Percentiles rank a stretch among this genome's conserved stretches.
These are phyloP conservation scores for Toxotes jaculatrix DNA, from an alignment of 2,113 vertebrate species.

Conservation along the genomic window DNA sequence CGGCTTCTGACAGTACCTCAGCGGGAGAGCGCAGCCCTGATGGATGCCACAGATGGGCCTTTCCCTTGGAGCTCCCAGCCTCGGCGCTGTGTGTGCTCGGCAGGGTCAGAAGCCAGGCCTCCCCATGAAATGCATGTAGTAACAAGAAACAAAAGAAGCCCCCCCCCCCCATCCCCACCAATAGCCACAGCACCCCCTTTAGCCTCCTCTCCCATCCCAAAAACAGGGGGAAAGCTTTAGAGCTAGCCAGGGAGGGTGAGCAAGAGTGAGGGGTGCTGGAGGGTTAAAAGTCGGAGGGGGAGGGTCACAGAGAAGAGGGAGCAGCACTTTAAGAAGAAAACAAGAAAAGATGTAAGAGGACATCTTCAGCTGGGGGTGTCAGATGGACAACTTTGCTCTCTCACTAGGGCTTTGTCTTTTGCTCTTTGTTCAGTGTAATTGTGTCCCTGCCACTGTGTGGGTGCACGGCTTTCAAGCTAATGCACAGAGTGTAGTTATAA, in stretches of 20 bases:
- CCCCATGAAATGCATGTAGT: slow-evolving; percentile 82
- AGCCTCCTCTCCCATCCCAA: slow-evolving; percentile 46
- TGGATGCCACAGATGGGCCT: slow-evolving; percentile 85
- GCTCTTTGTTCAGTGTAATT: slow-evolving; percentile 61
- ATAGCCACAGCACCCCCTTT: slow-evolving; percentile 54
- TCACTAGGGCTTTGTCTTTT: slow-evolving; percentile 59
- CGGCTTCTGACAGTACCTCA: slow-evolving; percentile 81
- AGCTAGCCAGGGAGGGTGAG: slow-evolving; percentile 33
- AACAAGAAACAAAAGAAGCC: slow-evolving; percentile 83
- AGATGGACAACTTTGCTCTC: slow-evolving; percentile 51
- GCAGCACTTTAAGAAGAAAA: slow-evolving; percentile 43
- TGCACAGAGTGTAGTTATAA: slow-evolving; percentile 55
- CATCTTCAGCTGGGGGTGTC: slow-evolving; percentile 57
- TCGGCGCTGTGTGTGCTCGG: slow-evolving; percentile 71
- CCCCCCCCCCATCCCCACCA: slow-evolving; percentile 14
- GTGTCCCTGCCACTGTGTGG: slow-evolving; percentile 50
- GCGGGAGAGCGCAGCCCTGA: slow-evolving; percentile 79
- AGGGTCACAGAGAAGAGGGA: slow-evolving; percentile 24
- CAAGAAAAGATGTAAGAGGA: slow-evolving; percentile 51
- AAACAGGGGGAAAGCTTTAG: slow-evolving; percentile 40
- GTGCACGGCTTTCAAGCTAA: slow-evolving; percentile 44
- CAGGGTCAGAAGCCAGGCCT: slow-evolving; percentile 83
- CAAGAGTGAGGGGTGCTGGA: slow-evolving; percentile 35
- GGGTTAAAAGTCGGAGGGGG: slow-evolving; percentile 54
- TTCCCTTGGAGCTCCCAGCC: slow-evolving; percentile 79